These are phyloP conservation scores for Ischnus inquisitorius DNA, from an alignment of 2,888 invertebrate genomes.

Conservation along the genomic window DNA sequence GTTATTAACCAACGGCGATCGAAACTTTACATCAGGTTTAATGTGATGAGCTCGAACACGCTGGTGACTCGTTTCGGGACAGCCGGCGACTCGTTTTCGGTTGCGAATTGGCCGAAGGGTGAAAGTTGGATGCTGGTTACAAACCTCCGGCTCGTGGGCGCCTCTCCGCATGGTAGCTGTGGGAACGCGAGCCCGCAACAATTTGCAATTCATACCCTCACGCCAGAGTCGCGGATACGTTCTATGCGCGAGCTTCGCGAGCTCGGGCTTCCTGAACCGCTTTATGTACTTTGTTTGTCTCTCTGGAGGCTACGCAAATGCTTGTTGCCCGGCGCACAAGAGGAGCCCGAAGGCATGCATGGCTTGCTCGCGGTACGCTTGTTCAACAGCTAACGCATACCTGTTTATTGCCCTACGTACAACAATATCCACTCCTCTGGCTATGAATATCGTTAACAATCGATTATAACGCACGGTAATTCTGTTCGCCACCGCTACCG, in stretches of 20 bases:
- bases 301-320: slow-evolving; percentile 47
- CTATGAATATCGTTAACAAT: slow-evolving; percentile 60
- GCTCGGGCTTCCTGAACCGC: slow-evolving; percentile 20
- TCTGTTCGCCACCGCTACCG: not conserved
- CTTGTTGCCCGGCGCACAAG: slow-evolving; percentile 42
- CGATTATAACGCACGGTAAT: slow-evolving; percentile 50
- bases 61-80: slow-evolving; percentile 41
- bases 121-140: slow-evolving; percentile 64
- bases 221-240: slow-evolving; percentile 39
- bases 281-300: slow-evolving; percentile 37
- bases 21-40: slow-evolving; percentile 41
- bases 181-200: slow-evolving; percentile 62
- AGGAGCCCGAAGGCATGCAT: slow-evolving; percentile 49
- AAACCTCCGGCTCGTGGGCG: slow-evolving; percentile 44
- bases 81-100: slow-evolving; percentile 45
- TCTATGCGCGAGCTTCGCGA: slow-evolving; percentile 25
- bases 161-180: slow-evolving; percentile 1
- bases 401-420: slow-evolving; percentile 47
- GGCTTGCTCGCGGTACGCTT: slow-evolving; percentile 29
- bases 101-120: slow-evolving; percentile 52
- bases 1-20: slow-evolving; percentile 37
- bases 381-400: slow-evolving; percentile 21
- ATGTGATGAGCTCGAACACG: slow-evolving; percentile 35
- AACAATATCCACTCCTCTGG: slow-evolving; percentile 58
- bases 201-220: slow-evolving; percentile 72